Conservation (phyloP, 2,113 vertebrate genomes). For the Bambusicola thoracicus region DNA sequence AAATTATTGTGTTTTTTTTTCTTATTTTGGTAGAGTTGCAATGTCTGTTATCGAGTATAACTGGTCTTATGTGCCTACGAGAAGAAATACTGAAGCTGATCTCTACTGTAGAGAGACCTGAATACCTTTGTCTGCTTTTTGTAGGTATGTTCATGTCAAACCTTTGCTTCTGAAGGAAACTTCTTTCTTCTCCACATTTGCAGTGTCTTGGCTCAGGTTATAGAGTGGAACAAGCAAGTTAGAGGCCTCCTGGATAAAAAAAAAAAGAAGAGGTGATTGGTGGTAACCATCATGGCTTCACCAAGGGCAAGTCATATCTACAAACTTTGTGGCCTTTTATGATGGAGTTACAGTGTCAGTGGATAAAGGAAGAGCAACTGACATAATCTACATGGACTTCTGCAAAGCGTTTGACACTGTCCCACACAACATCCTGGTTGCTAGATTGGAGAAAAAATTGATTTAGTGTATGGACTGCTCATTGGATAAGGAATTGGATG, state of each 20-base stretch:
- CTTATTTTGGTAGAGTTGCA: not conserved
- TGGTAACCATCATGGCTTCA: too few relatives aligned
- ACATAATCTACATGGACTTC: too few relatives aligned
- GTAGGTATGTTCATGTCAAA: not conserved
- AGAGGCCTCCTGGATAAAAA: not conserved
- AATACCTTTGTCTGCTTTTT: not conserved
- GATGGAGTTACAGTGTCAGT: too few relatives aligned
- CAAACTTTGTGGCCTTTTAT: too few relatives aligned
- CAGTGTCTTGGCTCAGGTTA: not conserved
- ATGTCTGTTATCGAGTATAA: not conserved
- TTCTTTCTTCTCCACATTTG: not conserved
- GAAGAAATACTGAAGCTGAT: not conserved
- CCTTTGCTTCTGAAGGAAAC: not conserved
- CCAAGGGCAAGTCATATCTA: too few relatives aligned
- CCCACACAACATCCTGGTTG: too few relatives aligned
- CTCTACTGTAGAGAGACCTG: not conserved
- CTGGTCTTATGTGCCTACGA: not conserved
- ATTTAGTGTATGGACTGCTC: too few relatives aligned
- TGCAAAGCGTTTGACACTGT: too few relatives aligned
- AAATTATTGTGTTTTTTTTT: not conserved
- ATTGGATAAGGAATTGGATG: too few relatives aligned
- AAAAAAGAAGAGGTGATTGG: not conserved
- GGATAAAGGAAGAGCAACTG: too few relatives aligned
- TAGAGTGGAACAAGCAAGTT: not conserved
- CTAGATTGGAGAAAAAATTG: too few relatives aligned